Conservation (phyloP, 1,140 invertebrate genomes). For the Epicauta chinensis region DNA sequence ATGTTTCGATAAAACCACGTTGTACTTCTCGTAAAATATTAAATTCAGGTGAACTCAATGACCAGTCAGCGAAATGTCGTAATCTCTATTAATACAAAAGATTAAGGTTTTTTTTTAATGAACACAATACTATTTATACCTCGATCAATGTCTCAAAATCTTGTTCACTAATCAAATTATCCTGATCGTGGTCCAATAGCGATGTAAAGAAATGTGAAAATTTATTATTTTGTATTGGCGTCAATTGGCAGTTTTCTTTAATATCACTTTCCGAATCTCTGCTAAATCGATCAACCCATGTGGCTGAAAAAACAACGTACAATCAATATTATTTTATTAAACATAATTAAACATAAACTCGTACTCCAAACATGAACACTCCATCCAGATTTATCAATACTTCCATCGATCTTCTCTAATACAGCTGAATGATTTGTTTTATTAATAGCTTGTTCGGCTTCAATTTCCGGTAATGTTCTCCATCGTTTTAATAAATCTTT, state of each 20-base stretch:
- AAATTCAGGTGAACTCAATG: slow-evolving; percentile 60
- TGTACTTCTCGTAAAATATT: slow-evolving; percentile 61
- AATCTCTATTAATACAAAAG: slow-evolving; percentile 49
- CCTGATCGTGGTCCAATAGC: slow-evolving; percentile 61
- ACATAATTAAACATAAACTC: neutral
- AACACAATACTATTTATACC: slow-evolving; percentile 42
- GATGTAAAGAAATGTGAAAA: slow-evolving; percentile 61
- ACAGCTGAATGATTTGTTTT: slow-evolving; percentile 28
- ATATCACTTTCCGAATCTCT: slow-evolving; percentile 51
- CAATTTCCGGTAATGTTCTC: slow-evolving; percentile 56
- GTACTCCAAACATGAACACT: slow-evolving; percentile 68
- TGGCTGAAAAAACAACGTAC: slow-evolving; percentile 48
- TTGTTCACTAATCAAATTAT: slow-evolving; percentile 60
- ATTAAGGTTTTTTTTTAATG: neutral
- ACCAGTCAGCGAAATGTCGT: slow-evolving; percentile 67
- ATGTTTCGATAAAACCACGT: slow-evolving; percentile 58
- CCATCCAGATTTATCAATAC: slow-evolving; percentile 47
- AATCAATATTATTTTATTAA: neutral
- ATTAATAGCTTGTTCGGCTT: slow-evolving; percentile 29
- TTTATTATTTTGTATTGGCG: slow-evolving; percentile 58
- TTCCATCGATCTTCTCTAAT: slow-evolving; percentile 36
- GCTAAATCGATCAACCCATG: slow-evolving; percentile 61
- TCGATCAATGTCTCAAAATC: slow-evolving; percentile 64
- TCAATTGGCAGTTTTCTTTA: slow-evolving; percentile 48
- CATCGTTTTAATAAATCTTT: slow-evolving; percentile 61